Base-by-base conservation (phyloP, 2,888 invertebrate genomes). In the Helicoverpa assulta region DNA sequence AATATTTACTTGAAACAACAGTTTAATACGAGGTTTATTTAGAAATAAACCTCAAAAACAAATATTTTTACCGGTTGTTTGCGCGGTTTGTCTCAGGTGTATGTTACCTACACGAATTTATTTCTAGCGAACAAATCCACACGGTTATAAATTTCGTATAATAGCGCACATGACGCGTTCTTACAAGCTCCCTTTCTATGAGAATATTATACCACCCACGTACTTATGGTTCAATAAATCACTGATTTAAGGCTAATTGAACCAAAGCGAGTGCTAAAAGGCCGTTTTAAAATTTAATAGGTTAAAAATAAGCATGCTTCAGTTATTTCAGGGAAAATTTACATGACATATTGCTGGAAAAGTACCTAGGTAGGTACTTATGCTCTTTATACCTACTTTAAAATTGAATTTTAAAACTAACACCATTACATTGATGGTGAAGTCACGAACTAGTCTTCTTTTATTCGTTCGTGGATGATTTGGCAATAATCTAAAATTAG, bases 61-160 rank as follows among this genome's bases (percentile, higher is more conserved):
- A 54, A 50, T 43, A 65, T 69, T 70, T 70, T 68, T 74, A 67
- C 51, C 57, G 40, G 29, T 61, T 78, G 69, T 76, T 74, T 81
- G 75, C 72, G 78, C 53, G 67, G 70, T 78, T 74, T 69, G 84
- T 82, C 86, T 77, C 86, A 87, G 87, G 87, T 87, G 87, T 78
- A 80, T 79, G 77, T 73, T 61, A n/a, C n/a, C n/a, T n/a, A 72
- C 72, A 67, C 16, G 72, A 85, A 85, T 85, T 81, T 83, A 85
- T 86, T 85, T 81, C 80, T 82, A 80, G 68, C 71, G 73, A 68
- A 76, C 76, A 76, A 78, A 78, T 81, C 71, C 74, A 67, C 81
- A 70, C 53, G 14, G 66, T 66, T 69, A 68, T 80, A 70, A 72
- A 81, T 79, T 76, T 57, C 66, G 52, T 64, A 63, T 68, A 64